Evolutionary conservation across 2,113 vertebrate species (phyloP).

Genomic region (Serilophus lunatus): DNA sequence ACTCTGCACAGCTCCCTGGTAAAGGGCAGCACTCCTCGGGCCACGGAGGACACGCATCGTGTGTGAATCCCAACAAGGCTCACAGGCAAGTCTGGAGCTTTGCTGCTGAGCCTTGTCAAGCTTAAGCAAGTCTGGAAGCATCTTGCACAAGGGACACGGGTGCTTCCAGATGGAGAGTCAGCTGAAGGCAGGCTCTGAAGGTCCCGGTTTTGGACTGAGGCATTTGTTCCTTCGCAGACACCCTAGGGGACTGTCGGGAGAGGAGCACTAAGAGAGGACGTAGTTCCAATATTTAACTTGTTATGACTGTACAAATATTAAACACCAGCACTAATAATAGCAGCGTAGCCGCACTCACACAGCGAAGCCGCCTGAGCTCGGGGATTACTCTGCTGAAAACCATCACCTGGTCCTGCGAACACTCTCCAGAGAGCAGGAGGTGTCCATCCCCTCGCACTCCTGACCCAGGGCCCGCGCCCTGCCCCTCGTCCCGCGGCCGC

Average conservation of each 20-base stretch:
- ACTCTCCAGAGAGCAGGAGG: background rate
- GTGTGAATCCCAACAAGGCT: background rate
- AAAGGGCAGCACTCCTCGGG: background rate
- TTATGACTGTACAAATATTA: background rate
- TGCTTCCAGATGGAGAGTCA: background rate
- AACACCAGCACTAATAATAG: slow-evolving; percentile 33
- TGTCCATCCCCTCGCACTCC: background rate
- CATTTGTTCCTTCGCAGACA: background rate
- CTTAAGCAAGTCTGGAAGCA: background rate
- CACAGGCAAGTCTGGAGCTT: background rate
- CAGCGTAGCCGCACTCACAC: background rate
- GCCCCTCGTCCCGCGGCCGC: background rate
- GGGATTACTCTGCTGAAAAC: background rate
- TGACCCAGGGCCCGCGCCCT: background rate
- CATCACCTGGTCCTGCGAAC: background rate
- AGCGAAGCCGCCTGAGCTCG: background rate
- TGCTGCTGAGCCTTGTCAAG: background rate
- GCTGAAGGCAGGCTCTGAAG: background rate
- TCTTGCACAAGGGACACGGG: background rate
- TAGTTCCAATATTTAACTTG: background rate
- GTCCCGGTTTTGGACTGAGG: background rate
- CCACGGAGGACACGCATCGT: fast-evolving
- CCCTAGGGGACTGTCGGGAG: background rate
- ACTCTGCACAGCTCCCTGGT: fast-evolving
- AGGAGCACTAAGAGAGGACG: background rate